phyloP scores from a whole-genome alignment of 1,140 invertebrate genomes.

The Drosophila carrolli region DNA sequence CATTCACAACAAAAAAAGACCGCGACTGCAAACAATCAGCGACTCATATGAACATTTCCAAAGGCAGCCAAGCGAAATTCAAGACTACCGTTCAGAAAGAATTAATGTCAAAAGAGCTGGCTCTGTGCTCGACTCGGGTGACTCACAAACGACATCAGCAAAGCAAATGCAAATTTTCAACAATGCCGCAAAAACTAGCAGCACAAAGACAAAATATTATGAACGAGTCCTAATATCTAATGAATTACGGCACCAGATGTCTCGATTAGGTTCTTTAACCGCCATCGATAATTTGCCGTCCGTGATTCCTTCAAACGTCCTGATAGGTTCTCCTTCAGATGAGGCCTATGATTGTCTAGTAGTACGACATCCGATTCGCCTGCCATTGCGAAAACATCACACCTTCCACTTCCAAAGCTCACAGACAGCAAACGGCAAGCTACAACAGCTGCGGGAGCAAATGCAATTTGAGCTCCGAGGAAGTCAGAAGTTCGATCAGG shows the following conservation, averaged over 20 bases:
- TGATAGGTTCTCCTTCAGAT: constrained; percentile 83
- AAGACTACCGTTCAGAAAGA: constrained; percentile 27
- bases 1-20: constrained; percentile 53
- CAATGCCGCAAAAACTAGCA: constrained; percentile 1
- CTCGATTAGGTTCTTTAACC: constrained; percentile 32
- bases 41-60: constrained; percentile 77
- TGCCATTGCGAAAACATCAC: constrained; percentile 89
- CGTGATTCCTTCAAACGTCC: constrained; percentile 71
- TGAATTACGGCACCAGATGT: constrained; percentile 52
- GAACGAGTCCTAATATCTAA: constrained; percentile 75
- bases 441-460: constrained; percentile 63
- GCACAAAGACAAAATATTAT: constrained; percentile 55
- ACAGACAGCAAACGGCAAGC: constrained; percentile 77
- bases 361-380: constrained; percentile 80
- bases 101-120: constrained; percentile 36
- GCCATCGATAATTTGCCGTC: constrained; percentile 57
- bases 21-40: constrained; percentile 77
- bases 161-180: constrained; percentile 45
- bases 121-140: constrained; percentile 46
- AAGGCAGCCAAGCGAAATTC: constrained; percentile 39
- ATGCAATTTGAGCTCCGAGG: constrained; percentile 56
- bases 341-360: constrained; percentile 59
- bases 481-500: constrained; percentile 28
- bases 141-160: constrained; percentile 49
- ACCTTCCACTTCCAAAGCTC: constrained; percentile 89